Evolutionary conservation across 1,140 invertebrate species (phyloP).

Genomic region (Phenacoccus solenopsis): DNA sequence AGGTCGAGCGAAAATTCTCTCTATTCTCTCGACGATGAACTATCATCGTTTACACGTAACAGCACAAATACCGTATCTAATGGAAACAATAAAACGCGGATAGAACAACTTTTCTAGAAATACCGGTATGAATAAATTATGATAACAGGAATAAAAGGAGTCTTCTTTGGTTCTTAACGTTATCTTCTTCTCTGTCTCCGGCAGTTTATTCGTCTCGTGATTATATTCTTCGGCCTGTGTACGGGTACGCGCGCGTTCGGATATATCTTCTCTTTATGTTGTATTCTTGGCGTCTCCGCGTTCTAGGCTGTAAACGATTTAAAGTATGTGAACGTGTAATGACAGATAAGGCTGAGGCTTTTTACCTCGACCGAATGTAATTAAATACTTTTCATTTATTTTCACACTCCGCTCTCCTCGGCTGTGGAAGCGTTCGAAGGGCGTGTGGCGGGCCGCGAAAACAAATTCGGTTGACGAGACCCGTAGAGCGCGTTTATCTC

Average conservation of each 20-base stretch:
- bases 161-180: constrained; percentile 13
- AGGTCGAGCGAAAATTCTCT: background rate
- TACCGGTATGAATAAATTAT: constrained; percentile 17
- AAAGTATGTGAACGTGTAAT: constrained; percentile 15
- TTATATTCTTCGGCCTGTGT: background rate
- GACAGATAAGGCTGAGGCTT: constrained; percentile 7
- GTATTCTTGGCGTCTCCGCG: background rate
- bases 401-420: background rate
- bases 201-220: constrained; percentile 17
- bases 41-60: constrained; percentile 15
- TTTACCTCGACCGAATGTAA: constrained; percentile 7
- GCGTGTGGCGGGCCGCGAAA: background rate
- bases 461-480: background rate
- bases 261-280: background rate
- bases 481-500: background rate
- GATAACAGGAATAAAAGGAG: constrained; percentile 14
- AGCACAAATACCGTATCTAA: constrained; percentile 17
- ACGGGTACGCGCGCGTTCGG: background rate
- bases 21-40: constrained; percentile 12
- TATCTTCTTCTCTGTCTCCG: constrained; percentile 4
- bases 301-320: constrained; percentile 6
- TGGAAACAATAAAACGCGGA: constrained; percentile 17
- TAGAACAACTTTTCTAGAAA: constrained; percentile 18
- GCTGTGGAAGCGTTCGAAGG: background rate
- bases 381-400: constrained; percentile 11